Percentiles rank a stretch among this genome's conserved stretches.
These are phyloP conservation scores for Cantharis flavilabris DNA, from an alignment of 2,888 invertebrate species.

Conservation along the genomic window DNA sequence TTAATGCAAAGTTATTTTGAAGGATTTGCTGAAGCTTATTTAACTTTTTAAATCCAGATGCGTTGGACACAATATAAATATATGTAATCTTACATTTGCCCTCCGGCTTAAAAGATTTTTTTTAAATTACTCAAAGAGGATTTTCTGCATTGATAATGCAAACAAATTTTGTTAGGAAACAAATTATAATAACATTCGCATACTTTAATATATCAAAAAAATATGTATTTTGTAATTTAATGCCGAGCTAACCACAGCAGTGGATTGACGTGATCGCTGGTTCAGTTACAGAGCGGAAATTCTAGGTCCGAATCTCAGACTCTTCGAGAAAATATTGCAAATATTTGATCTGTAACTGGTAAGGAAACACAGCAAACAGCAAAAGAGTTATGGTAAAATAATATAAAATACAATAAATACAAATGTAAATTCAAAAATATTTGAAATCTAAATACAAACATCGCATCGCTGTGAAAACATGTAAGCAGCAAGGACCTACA, in stretches of 20 bases:
- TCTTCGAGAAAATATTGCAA: too few relatives aligned
- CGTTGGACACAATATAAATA: neutral
- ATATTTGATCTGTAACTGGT: too few relatives aligned
- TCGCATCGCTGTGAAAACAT: constrained; percentile 3
- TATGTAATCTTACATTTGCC: neutral
- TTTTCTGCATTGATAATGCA: neutral
- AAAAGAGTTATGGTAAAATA: neutral
- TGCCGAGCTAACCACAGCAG: neutral
- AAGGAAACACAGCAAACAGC: too few relatives aligned
- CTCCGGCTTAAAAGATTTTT: neutral
- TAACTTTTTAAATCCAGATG: neutral
- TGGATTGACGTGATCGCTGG: too few relatives aligned
- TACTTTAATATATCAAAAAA: neutral
- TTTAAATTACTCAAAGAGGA: neutral
- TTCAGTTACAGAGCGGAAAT: too few relatives aligned
- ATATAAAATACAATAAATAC: neutral
- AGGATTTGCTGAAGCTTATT: neutral
- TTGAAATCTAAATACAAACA: constrained; percentile 5
- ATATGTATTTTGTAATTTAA: neutral
- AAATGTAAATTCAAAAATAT: neutral
- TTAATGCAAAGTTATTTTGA: neutral
- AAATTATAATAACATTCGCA: neutral
- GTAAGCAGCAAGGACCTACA: constrained; percentile 9
- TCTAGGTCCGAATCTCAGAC: too few relatives aligned
- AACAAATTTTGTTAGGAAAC: neutral